A percentile compares a stretch with the other conserved stretches of the same genome.
Evolutionary conservation across 1,140 invertebrate genomes (phyloP).

Genomic region (Sinella curviseta): DNA sequence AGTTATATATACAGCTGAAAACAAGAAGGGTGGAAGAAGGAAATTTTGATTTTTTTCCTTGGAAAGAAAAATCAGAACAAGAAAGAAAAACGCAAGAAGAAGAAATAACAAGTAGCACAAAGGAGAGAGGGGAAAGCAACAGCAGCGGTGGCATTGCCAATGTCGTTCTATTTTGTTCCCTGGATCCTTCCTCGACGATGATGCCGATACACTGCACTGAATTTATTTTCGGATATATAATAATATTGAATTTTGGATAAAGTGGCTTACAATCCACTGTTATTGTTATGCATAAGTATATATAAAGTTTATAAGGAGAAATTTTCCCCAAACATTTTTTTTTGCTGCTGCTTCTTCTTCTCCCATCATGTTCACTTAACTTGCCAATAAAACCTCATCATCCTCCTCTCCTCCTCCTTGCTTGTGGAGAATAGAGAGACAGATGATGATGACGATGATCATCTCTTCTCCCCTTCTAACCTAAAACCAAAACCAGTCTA

Average conservation of each 20-base stretch:
- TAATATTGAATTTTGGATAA: too few relatives aligned
- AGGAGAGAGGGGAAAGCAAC: neutral
- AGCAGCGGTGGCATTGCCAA: neutral
- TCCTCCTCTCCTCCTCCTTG: neutral
- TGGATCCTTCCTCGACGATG: neutral
- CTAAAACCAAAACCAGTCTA: neutral
- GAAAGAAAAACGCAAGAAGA: neutral
- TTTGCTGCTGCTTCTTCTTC: too few relatives aligned
- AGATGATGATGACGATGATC: neutral
- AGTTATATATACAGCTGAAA: neutral
- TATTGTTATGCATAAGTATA: too few relatives aligned
- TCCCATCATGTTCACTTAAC: conserved; percentile 23
- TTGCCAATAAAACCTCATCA: conserved; percentile 17
- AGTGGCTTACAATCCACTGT: too few relatives aligned
- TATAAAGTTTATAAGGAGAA: too few relatives aligned
- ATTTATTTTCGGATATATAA: neutral
- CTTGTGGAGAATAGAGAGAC: neutral
- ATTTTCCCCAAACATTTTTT: too few relatives aligned
- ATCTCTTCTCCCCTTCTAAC: neutral
- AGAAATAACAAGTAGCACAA: neutral
- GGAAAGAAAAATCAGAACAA: neutral
- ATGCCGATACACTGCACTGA: neutral
- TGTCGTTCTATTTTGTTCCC: neutral
- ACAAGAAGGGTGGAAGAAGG: neutral
- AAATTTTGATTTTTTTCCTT: neutral